Conservation (phyloP, 2,797 vertebrate genomes). For the Onychomys arenicola region DNA sequence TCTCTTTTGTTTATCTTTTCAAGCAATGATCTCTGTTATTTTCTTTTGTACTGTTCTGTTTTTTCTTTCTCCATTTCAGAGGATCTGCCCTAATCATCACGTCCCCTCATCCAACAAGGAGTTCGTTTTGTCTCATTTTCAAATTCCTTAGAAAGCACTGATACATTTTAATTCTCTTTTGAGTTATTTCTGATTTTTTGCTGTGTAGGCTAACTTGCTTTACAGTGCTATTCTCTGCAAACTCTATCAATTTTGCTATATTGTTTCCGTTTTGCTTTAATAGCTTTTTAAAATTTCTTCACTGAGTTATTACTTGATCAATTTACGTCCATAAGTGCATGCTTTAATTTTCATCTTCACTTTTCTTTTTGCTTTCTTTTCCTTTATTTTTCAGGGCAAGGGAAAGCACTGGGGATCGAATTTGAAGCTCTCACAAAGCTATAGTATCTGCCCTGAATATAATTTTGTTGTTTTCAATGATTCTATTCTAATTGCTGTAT, state of each 20-base stretch:
- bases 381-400: background rate
- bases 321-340: background rate
- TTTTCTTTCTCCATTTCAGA: background rate
- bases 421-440: background rate
- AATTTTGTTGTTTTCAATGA: background rate
- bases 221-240: background rate
- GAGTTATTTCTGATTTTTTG: background rate
- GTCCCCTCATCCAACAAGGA: background rate
- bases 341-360: background rate
- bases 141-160: background rate
- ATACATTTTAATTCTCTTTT: background rate
- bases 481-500: background rate
- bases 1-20: background rate
- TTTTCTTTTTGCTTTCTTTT: no score
- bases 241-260: background rate
- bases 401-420: background rate
- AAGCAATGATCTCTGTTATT: background rate
- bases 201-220: background rate
- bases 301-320: background rate
- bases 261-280: background rate
- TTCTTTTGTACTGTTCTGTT: background rate
- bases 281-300: background rate
- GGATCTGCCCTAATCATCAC: background rate
- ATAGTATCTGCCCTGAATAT: background rate
- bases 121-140: background rate